Conservation (phyloP, 2,888 invertebrate genomes). For the Stenurella melanura region DNA sequence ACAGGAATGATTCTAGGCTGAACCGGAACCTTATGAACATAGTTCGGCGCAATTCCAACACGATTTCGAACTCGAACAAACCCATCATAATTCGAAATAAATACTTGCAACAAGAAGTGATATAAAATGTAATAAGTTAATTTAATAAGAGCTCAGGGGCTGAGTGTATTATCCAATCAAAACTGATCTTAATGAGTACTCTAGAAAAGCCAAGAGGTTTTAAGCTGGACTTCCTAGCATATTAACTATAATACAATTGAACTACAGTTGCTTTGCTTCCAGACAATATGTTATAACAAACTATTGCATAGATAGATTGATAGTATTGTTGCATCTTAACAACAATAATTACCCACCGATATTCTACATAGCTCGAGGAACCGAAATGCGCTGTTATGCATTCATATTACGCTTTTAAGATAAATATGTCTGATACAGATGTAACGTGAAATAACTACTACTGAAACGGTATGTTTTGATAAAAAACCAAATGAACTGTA, state of each 20-base stretch:
- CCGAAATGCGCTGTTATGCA: neutral
- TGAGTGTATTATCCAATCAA: neutral
- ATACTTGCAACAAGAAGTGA: neutral
- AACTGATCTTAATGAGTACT: neutral
- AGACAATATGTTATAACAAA: conserved; percentile 15
- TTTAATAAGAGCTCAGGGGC: neutral
- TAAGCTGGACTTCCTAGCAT: neutral
- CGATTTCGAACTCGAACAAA: no score
- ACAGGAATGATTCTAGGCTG: no score
- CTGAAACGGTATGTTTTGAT: conserved; percentile 12
- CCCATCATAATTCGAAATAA: neutral
- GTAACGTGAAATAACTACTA: neutral
- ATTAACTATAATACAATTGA: neutral
- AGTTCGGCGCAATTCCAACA: no score
- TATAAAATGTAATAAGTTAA: neutral
- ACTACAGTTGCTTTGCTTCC: conserved; percentile 22
- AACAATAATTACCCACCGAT: conserved; percentile 19
- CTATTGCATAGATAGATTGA: no score
- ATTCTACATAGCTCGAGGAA: neutral
- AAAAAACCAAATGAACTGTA: neutral
- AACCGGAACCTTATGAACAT: no score
- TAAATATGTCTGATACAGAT: conserved; percentile 10
- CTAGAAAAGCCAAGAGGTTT: conserved; percentile 7
- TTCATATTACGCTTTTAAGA: neutral
- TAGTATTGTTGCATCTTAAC: no score